A percentile compares a stretch with the other conserved stretches of the same genome.
Conservation (phyloP, 2,797 vertebrate species). For the Tenualosa ilisha region DNA sequence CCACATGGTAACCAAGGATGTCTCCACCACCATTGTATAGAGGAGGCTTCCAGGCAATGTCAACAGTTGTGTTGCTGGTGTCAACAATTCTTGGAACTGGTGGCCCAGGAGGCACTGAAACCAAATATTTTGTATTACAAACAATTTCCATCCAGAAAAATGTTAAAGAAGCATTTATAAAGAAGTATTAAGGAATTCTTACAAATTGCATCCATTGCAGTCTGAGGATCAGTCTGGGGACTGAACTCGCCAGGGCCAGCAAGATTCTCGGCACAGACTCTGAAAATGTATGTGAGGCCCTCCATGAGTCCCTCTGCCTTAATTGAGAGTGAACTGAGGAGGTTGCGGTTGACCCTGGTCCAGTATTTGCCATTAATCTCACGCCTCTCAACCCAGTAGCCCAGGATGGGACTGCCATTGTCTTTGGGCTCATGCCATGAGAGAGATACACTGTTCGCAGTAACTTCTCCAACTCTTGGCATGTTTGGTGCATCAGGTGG, state of each 20-base stretch:
- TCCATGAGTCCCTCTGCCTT: slow-evolving; percentile 88
- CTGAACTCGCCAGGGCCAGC: slow-evolving; percentile 97
- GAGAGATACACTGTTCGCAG: slow-evolving; percentile 83
- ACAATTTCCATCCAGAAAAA: not conserved
- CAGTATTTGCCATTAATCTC: slow-evolving; percentile 98
- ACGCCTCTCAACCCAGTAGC: slow-evolving; percentile 98
- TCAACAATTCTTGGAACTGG: slow-evolving; percentile 87
- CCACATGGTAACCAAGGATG: slow-evolving; percentile 92
- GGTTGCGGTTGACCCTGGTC: slow-evolving; percentile 89
- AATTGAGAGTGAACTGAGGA: slow-evolving; percentile 84
- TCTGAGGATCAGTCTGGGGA: slow-evolving; percentile 88
- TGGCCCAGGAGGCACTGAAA: slow-evolving; percentile 88
- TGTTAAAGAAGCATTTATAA: not conserved
- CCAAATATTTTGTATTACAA: not conserved
- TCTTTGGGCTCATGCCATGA: slow-evolving; percentile 99
- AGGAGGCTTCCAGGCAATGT: slow-evolving; percentile 91
- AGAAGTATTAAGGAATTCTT: slow-evolving; percentile 31
- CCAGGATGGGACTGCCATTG: slow-evolving; percentile 96
- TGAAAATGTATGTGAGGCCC: slow-evolving; percentile 94
- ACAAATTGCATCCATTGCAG: slow-evolving; percentile 90
- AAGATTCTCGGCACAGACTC: slow-evolving; percentile 97
- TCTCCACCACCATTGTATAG: slow-evolving; percentile 94
- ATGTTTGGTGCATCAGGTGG: slow-evolving; percentile 95
- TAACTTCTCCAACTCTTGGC: slow-evolving; percentile 89
- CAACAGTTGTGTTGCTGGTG: slow-evolving; percentile 85